Conservation (phyloP, 2,888 invertebrate genomes). For the Troilus luridus region DNA sequence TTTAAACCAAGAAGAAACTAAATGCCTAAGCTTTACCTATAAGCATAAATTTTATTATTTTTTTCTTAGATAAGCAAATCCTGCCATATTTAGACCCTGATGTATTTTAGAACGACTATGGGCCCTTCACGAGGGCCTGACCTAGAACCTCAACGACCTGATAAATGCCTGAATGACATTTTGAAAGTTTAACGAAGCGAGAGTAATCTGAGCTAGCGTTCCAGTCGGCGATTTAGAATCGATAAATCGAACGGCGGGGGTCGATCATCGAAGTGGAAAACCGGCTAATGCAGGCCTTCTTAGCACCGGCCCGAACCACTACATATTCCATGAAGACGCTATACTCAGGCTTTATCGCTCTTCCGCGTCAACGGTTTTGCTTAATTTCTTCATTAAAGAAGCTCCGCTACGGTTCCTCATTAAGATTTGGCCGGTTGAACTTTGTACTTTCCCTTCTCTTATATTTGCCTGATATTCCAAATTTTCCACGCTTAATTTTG, state of each 20-base stretch:
- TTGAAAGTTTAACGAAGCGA: slow-evolving; percentile 21
- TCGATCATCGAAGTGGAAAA: neutral
- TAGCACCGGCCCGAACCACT: neutral
- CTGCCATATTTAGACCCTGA: neutral
- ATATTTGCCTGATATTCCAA: neutral
- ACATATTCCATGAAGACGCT: slow-evolving; percentile 21
- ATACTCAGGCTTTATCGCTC: neutral
- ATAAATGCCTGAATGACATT: slow-evolving; percentile 37
- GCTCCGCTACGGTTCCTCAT: neutral
- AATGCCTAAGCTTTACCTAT: neutral
- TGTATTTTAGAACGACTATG: neutral
- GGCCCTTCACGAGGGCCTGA: neutral
- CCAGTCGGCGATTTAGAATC: slow-evolving; percentile 24
- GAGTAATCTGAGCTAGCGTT: slow-evolving; percentile 2
- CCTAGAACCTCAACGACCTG: neutral
- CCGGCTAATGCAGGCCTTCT: neutral
- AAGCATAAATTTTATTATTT: neutral
- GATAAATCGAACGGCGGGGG: neutral
- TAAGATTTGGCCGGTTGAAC: neutral
- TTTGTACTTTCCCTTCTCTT: neutral
- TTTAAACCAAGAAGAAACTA: no score
- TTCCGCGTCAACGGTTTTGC: neutral
- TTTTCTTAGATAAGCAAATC: neutral
- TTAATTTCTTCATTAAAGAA: slow-evolving; percentile 10
- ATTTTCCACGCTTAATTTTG: neutral